Base-by-base conservation (phyloP, 2,888 invertebrate genomes). In the Trichacis sp. region DNA sequence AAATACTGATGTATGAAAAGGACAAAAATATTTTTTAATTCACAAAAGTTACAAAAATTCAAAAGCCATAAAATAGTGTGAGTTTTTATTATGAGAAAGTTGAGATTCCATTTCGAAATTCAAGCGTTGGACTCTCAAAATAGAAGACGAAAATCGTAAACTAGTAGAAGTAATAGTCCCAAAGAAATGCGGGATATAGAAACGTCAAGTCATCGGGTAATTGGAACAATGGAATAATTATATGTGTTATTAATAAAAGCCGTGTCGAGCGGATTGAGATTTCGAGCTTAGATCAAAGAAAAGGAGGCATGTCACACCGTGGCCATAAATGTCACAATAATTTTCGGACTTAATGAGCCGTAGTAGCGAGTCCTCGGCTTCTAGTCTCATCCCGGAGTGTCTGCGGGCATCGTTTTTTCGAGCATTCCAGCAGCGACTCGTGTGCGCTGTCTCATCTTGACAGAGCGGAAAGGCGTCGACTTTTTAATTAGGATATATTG, bases 321-420 rank as follows among this genome's bases (percentile, higher is more conserved):
- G 72, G 76, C 75, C 81, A 80, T 82, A 81, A 83, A 76, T 80
- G 82, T 82, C 83, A 79, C 81, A 77, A 82, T 82, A 82, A 81
- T 82, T 82, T 81, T 82, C 79, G 48, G 73, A 80, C 78, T 83
- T 83, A 82, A 82, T 83, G 82, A 82, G 83, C 80, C 83, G 77
- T 73, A 65, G 59, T 70, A 46, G 71, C 69, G 55, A 66, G 60
- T 51, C 64, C 48, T 17, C 42, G n/a, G 42, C 42, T 42, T 17
- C 42, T 42, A 42, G 42, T 17, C n/a, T 17, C 42, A 15, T 42
- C 15, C 42, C 17, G 42, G 6, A 4, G 42, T 20, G 18, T 45
- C 45, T 18, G 45, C 8, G 3, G 20, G n/a, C 20, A 20, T 45
- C 45, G 18, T 45, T 45, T 45, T 45, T 45, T 45, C 14, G 12